Conservation (phyloP, 1,140 invertebrate species). For the Maniola jurtina region DNA sequence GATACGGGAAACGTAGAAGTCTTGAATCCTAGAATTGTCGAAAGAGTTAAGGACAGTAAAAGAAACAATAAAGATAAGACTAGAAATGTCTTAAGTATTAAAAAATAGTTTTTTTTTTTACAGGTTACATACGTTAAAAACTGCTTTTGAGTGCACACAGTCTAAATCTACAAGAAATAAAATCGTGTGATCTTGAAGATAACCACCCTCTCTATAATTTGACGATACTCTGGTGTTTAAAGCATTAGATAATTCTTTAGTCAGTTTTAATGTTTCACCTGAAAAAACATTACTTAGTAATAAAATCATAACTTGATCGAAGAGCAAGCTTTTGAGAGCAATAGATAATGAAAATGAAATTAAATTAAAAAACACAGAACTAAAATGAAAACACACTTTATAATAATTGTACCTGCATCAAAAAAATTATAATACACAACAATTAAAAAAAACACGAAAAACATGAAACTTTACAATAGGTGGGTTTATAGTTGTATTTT, state of each 20-base stretch:
- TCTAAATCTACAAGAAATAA: conserved; percentile 48
- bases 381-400: too few relatives aligned
- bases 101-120: background rate
- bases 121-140: conserved; percentile 40
- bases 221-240: conserved; percentile 32
- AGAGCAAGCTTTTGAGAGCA: too few relatives aligned
- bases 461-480: too few relatives aligned
- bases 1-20: conserved; percentile 43
- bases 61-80: background rate
- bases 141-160: conserved; percentile 35
- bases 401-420: too few relatives aligned
- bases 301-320: too few relatives aligned
- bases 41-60: background rate
- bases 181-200: conserved; percentile 33
- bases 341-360: too few relatives aligned
- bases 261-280: conserved; percentile 43
- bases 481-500: too few relatives aligned
- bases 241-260: conserved; percentile 33
- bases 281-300: conserved; percentile 17
- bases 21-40: conserved; percentile 34
- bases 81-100: background rate
- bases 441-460: too few relatives aligned
- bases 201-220: background rate
- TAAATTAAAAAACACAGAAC: too few relatives aligned
- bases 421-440: too few relatives aligned